Evolutionary conservation across 2,797 vertebrate genomes (phyloP).

Genomic region (Enteromius fasciolatus): DNA sequence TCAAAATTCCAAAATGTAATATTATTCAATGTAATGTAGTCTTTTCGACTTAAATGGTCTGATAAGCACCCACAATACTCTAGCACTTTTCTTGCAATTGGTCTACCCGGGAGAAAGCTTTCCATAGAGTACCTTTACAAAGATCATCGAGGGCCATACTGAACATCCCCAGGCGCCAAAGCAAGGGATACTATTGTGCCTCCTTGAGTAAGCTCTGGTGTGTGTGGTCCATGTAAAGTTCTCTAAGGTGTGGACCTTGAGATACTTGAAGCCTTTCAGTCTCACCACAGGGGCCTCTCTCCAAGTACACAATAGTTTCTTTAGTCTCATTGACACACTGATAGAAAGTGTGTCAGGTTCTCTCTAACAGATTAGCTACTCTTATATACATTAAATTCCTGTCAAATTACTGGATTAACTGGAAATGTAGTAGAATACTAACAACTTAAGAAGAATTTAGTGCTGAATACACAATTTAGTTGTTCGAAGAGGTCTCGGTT

Average conservation of each 20-base stretch:
- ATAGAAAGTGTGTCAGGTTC: neutral
- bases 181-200: neutral
- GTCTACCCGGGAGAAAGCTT: neutral
- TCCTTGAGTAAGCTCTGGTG: neutral
- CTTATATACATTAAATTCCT: neutral
- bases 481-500: neutral
- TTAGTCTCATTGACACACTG: neutral
- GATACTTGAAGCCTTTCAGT: neutral
- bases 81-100: neutral
- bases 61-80: neutral
- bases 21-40: neutral
- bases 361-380: neutral
- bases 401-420: neutral
- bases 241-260: neutral
- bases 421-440: neutral
- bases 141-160: neutral
- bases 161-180: neutral
- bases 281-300: neutral
- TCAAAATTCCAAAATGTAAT: neutral
- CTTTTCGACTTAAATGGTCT: neutral
- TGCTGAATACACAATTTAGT: neutral
- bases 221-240: constrained; percentile 34
- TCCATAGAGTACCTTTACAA: neutral
- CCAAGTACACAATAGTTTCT: constrained; percentile 10
- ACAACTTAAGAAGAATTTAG: neutral